These are phyloP conservation scores for Tenthredo amoena DNA, from an alignment of 2,888 invertebrate genomes.

Conservation along the genomic window DNA sequence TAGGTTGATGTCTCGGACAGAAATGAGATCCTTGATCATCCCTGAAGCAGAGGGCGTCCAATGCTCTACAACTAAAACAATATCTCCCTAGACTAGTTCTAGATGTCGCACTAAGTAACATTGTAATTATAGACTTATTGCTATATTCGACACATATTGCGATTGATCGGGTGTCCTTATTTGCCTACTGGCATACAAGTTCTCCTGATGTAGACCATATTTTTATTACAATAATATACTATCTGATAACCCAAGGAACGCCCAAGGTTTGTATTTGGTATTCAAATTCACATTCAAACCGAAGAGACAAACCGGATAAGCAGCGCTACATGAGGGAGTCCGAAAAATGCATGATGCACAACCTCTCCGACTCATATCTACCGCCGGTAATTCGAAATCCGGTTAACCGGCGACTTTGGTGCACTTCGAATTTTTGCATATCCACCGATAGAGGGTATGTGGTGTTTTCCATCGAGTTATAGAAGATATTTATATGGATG, in stretches of 20 bases:
- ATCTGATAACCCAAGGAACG: not conserved
- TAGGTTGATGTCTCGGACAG: too few species aligned
- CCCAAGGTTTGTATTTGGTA: not conserved
- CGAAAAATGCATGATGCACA: not conserved
- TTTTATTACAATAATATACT: too few species aligned
- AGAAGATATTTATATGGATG: slow-evolving; percentile 46
- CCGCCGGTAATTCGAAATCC: not conserved
- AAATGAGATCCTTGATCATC: too few species aligned
- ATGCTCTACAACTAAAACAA: too few species aligned
- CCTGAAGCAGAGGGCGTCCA: too few species aligned
- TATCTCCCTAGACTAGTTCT: too few species aligned
- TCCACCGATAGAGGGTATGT: slow-evolving; percentile 22
- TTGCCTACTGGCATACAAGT: too few species aligned
- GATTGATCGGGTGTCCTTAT: too few species aligned
- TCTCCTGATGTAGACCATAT: too few species aligned
- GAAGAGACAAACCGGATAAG: not conserved
- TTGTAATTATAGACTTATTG: too few species aligned
- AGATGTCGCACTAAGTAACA: too few species aligned
- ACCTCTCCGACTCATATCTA: not conserved
- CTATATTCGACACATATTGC: too few species aligned
- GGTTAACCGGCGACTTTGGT: not conserved
- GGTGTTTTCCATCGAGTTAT: slow-evolving; percentile 40
- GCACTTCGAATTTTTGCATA: not conserved
- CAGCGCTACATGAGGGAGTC: not conserved
- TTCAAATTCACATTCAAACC: not conserved